phyloP scores from a whole-genome alignment of 2,888 invertebrate species.

The Deilephila porcellus region DNA sequence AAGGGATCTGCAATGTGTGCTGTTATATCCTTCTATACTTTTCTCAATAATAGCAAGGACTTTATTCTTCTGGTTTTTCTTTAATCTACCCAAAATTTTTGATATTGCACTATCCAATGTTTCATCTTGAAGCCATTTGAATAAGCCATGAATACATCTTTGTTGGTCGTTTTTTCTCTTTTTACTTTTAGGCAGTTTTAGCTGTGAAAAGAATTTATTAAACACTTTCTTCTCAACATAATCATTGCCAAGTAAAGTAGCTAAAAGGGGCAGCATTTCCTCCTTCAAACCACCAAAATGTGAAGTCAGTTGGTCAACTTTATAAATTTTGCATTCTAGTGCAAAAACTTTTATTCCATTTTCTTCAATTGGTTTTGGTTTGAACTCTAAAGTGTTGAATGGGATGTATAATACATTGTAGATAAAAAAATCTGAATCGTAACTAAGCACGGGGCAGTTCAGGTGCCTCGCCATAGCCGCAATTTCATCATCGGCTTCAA shows the following conservation, averaged over 20 bases:
- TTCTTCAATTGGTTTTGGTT: slow-evolving; percentile 60
- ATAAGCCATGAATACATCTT: slow-evolving; percentile 87
- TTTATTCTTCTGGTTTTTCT: slow-evolving; percentile 79
- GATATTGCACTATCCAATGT: slow-evolving; percentile 88
- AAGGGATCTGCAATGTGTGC: slow-evolving; percentile 84
- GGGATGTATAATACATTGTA: slow-evolving; percentile 94
- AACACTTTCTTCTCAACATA: slow-evolving; percentile 89
- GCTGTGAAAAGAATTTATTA: slow-evolving; percentile 87
- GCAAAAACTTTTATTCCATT: slow-evolving; percentile 65
- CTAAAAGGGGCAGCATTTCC: slow-evolving; percentile 90
- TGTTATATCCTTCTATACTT: slow-evolving; percentile 87
- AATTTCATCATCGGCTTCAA: slow-evolving; percentile 96
- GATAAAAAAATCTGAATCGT: slow-evolving; percentile 97
- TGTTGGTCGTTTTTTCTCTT: slow-evolving; percentile 86
- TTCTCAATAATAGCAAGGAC: slow-evolving; percentile 85
- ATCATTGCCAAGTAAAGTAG: slow-evolving; percentile 95
- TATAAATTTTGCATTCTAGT: slow-evolving; percentile 89
- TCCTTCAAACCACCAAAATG: slow-evolving; percentile 87
- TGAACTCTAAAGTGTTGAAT: slow-evolving; percentile 86
- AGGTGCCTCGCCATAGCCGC: slow-evolving; percentile 91
- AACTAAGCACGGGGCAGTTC: slow-evolving; percentile 94
- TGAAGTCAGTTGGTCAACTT: slow-evolving; percentile 87
- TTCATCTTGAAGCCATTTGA: slow-evolving; percentile 91
- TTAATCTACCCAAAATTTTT: slow-evolving; percentile 87
- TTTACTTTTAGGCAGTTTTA: slow-evolving; percentile 85